Evolutionary conservation across 2,797 vertebrate species (phyloP).

Genomic region (Pampus argenteus): DNA sequence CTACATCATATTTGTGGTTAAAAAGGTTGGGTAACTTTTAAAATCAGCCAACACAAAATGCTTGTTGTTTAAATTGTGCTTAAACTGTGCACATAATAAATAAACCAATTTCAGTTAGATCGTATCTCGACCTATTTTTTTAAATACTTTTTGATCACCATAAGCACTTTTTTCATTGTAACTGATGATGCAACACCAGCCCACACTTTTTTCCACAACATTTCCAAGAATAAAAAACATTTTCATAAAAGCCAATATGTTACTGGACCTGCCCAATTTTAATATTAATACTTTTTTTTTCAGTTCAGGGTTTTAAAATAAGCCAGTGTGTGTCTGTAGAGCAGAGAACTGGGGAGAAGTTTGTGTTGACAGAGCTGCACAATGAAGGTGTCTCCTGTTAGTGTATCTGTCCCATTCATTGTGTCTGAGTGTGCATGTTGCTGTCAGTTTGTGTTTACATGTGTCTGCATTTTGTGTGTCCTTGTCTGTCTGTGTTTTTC

Average conservation of each 20-base stretch:
- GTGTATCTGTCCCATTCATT: slow-evolving; percentile 21
- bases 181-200: too few relatives aligned
- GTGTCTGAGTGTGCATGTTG: slow-evolving; percentile 16
- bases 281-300: background rate
- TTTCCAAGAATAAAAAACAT: too few relatives aligned
- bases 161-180: too few relatives aligned
- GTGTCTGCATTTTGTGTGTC: slow-evolving; percentile 36
- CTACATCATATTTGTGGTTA: background rate
- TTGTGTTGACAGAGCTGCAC: slow-evolving; percentile 43
- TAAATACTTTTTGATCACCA: too few relatives aligned
- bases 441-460: slow-evolving; percentile 51
- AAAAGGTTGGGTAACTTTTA: background rate
- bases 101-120: too few relatives aligned
- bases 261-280: background rate
- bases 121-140: too few relatives aligned
- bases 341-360: slow-evolving; percentile 21
- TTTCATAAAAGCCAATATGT: too few relatives aligned
- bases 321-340: background rate
- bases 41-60: background rate
- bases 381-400: slow-evolving; percentile 50
- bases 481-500: slow-evolving; percentile 25
- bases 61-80: background rate
- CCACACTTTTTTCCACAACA: too few relatives aligned
- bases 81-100: too few relatives aligned
- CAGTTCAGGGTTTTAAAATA: slow-evolving; percentile 6